phyloP scores from a whole-genome alignment of 1,140 invertebrate genomes.

The Drosophila sturtevanti region DNA sequence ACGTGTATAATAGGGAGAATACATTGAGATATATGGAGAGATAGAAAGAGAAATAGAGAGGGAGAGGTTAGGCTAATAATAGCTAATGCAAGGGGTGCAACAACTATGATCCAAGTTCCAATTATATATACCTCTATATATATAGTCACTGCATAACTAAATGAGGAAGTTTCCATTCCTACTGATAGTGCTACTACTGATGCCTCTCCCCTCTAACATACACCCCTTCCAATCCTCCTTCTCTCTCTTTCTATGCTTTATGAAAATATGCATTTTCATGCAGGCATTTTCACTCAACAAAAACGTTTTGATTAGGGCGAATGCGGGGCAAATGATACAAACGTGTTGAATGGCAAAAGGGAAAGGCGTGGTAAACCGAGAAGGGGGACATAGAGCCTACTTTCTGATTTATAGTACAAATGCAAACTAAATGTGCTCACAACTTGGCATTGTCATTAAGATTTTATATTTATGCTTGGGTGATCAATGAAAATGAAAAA shows the following conservation, averaged over 20 bases:
- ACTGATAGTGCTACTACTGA: slow-evolving; percentile 13
- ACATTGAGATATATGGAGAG: background rate
- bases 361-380: too few species aligned
- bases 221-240: too few species aligned
- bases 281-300: slow-evolving; percentile 62
- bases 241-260: slow-evolving; percentile 17
- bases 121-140: slow-evolving; percentile 53
- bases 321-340: background rate
- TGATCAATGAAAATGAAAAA: slow-evolving; percentile 68
- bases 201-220: too few species aligned
- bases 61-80: slow-evolving; percentile 58
- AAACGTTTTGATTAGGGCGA: slow-evolving; percentile 48
- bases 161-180: slow-evolving; percentile 52
- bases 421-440: slow-evolving; percentile 33
- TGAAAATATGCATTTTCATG: slow-evolving; percentile 56
- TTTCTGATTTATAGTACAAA: slow-evolving; percentile 57
- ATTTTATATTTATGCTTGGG: slow-evolving; percentile 44
- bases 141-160: slow-evolving; percentile 47
- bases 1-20: background rate
- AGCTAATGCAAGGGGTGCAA: slow-evolving; percentile 53
- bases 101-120: slow-evolving; percentile 37
- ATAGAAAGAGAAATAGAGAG: background rate
- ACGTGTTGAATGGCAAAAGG: slow-evolving; percentile 50
- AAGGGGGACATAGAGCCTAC: too few species aligned
- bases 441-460: slow-evolving; percentile 51